Conservation (phyloP, 2,797 vertebrate species). For the Epinephelus coioides region DNA sequence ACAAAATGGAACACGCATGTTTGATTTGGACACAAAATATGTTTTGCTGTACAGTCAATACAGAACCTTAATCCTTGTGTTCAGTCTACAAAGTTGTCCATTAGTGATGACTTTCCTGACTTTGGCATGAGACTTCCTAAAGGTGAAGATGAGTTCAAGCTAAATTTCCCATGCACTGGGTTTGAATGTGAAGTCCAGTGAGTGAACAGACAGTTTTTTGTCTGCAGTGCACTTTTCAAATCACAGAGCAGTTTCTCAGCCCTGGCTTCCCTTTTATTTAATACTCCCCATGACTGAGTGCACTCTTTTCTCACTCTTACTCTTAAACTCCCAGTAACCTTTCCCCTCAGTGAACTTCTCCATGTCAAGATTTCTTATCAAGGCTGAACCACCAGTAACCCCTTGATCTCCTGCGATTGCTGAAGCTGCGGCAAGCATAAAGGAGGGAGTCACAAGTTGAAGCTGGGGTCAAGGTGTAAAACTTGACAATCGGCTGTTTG, state of each 20-base stretch:
- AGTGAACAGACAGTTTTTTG: conserved; percentile 82
- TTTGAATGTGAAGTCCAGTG: conserved; percentile 70
- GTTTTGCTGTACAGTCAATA: conserved; percentile 17
- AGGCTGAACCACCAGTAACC: conserved; percentile 85
- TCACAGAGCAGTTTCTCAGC: conserved; percentile 70
- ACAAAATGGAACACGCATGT: conserved; percentile 41
- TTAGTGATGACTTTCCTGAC: conserved; percentile 18
- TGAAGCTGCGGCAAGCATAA: conserved; percentile 75
- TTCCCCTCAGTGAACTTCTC: conserved; percentile 86
- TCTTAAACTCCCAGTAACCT: conserved; percentile 86
- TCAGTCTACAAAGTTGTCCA: conserved; percentile 14
- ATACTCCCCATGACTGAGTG: conserved; percentile 85
- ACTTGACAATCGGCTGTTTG: conserved; percentile 85
- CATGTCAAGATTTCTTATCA: conserved; percentile 88
- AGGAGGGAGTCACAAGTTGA: conserved; percentile 81
- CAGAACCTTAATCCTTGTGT: conserved; percentile 18
- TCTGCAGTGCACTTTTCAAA: conserved; percentile 79
- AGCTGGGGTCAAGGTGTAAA: conserved; percentile 83
- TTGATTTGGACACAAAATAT: conserved; percentile 50
- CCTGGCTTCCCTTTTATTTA: conserved; percentile 83
- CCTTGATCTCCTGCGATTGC: conserved; percentile 83
- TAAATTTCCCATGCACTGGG: conserved; percentile 56
- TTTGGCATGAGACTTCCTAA: conserved; percentile 48
- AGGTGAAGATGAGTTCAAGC: conserved; percentile 81
- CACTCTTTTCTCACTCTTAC: conserved; percentile 67